Evolutionary conservation across 2,888 invertebrate species (phyloP), one percentile per base, ranked within the genome.

Genomic region (Melanostoma mellinum): DNA sequence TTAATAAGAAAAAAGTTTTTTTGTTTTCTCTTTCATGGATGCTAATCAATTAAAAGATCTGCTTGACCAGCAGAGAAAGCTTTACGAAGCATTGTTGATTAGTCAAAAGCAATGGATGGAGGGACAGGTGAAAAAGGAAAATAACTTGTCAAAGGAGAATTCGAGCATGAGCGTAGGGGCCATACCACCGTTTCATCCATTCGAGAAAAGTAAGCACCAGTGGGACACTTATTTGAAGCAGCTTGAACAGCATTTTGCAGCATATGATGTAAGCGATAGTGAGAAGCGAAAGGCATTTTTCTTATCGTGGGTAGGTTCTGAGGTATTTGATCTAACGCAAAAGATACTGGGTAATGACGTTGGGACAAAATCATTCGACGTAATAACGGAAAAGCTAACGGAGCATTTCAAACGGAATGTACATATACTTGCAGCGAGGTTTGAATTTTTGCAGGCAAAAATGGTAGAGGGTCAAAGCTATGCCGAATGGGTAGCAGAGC

Each of bases 371-470:
- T 46, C 56, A n/a, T 69, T 33, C 9, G 56, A 69, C 42, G 42
- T 33, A 2, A 42, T 56, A 33, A 35, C 10, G 30, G 44, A 55
- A 40, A 68, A 68, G 38, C 40, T 68, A 40, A 55, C 42, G 32
- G 68, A 68, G 32, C 40, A 68, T 32, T 68, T 68, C 40, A 53
- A 53, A 68, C 38, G 36, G 3, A n/a, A n/a, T n/a, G n/a, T n/a
- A n/a, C n/a, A n/a, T n/a, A n/a, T n/a, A n/a, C n/a, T n/a, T n/a
- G n/a, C n/a, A n/a, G n/a, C n/a, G n/a, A n/a, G n/a, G n/a, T n/a
- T n/a, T n/a, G n/a, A n/a, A n/a, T n/a, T n/a, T n/a, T n/a, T n/a
- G n/a, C n/a, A n/a, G n/a, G n/a, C n/a, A n/a, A n/a, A n/a, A n/a
- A n/a, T n/a, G n/a, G n/a, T n/a, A n/a, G n/a, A n/a, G n/a, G n/a